A percentile compares a stretch with the other conserved stretches of the same genome.
Conservation (phyloP, 2,888 invertebrate genomes). For the Microplitis manilae region DNA sequence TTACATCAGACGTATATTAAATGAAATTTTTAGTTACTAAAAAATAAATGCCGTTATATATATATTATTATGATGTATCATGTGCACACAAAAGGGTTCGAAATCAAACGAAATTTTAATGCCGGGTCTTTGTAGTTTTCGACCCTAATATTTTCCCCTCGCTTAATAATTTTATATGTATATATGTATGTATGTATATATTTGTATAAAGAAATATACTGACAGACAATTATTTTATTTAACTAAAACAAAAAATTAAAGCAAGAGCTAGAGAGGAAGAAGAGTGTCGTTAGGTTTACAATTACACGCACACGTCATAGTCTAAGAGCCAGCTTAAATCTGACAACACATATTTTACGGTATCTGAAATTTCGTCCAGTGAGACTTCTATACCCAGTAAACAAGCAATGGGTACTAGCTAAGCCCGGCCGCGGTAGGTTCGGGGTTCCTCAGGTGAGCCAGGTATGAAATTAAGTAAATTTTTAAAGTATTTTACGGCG, state of each 20-base stretch:
- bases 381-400: no score
- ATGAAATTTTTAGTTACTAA: background rate
- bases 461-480: no score
- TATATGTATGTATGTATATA: background rate
- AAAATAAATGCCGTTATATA: background rate
- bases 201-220: background rate
- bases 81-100: background rate
- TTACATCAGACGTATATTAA: background rate
- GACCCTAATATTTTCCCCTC: background rate
- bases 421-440: no score
- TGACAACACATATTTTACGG: no score
- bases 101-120: background rate
- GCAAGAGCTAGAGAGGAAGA: background rate
- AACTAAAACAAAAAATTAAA: background rate
- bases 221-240: no score
- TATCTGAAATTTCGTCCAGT: no score
- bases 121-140: background rate
- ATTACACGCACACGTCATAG: slow-evolving; percentile 33
- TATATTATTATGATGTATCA: background rate
- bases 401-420: no score
- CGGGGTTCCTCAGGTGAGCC: no score
- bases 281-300: slow-evolving; percentile 25
- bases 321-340: no score
- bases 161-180: background rate
- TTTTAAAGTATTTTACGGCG: no score